Conservation (phyloP, 2,888 invertebrate genomes). For the Tinea semifulvella region DNA sequence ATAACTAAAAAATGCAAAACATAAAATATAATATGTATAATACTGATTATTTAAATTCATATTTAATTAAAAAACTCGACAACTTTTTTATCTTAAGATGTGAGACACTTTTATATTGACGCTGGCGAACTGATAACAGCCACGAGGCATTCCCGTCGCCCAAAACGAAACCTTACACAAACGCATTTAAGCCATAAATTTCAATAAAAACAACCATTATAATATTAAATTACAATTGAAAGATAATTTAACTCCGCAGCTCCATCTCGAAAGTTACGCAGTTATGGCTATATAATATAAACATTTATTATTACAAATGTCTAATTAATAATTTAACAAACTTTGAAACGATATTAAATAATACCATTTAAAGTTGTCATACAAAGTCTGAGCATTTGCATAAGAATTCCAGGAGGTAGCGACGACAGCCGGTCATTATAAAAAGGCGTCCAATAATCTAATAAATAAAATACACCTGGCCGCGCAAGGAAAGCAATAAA, state of each 20-base stretch:
- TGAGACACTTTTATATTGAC: constrained; percentile 65
- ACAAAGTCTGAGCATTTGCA: not conserved
- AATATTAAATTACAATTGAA: constrained; percentile 62
- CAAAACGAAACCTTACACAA: constrained; percentile 54
- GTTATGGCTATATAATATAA: constrained; percentile 48
- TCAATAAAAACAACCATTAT: constrained; percentile 45
- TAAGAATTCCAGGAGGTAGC: not conserved
- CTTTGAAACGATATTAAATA: constrained; percentile 58
- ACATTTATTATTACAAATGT: constrained; percentile 17
- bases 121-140: constrained; percentile 59
- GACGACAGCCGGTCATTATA: not conserved
- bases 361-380: constrained; percentile 51
- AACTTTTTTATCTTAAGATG: constrained; percentile 65
- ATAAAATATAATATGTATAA: constrained; percentile 38
- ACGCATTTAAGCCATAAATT: constrained; percentile 51
- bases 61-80: constrained; percentile 65
- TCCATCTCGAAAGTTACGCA: constrained; percentile 49
- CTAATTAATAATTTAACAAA: constrained; percentile 24
- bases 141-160: constrained; percentile 45
- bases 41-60: constrained; percentile 67
- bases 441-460: constrained; percentile 20
- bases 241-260: constrained; percentile 59
- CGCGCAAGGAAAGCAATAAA: constrained; percentile 54
- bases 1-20: constrained; percentile 2
- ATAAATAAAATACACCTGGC: constrained; percentile 43